phyloP scores from a whole-genome alignment of 2,113 vertebrate genomes.

The Cichladusa arquata region DNA sequence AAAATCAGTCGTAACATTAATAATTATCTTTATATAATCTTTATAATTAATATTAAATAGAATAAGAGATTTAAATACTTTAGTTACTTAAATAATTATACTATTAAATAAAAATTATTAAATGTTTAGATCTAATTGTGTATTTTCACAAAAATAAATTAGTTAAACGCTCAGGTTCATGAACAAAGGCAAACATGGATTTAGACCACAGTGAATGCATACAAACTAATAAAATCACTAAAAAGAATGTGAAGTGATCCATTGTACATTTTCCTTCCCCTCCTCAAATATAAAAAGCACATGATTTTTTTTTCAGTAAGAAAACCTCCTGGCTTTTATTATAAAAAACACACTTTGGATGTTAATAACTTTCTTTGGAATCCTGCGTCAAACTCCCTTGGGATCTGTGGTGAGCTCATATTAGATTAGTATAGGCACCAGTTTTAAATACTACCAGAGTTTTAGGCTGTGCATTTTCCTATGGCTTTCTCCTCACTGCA shows the following conservation, averaged over 20 bases:
- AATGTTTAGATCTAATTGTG: not conserved
- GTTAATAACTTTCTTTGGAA: constrained; percentile 54
- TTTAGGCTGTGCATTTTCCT: constrained; percentile 14
- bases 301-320: not conserved
- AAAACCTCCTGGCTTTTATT: constrained; percentile 13
- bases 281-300: constrained; percentile 8
- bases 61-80: not conserved
- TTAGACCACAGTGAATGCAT: not conserved
- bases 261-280: not conserved
- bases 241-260: not conserved
- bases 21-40: not conserved
- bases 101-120: not conserved
- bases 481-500: not conserved
- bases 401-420: constrained; percentile 48
- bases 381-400: constrained; percentile 3
- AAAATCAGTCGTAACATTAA: not conserved
- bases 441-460: constrained; percentile 61
- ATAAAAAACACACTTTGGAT: not conserved
- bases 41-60: not conserved
- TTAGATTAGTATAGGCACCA: constrained; percentile 55
- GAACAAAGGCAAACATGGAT: not conserved
- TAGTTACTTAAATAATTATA: not conserved
- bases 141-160: not conserved
- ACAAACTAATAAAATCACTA: not conserved
- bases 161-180: not conserved